Evolutionary conservation across 1,140 invertebrate species (phyloP), one percentile per base, ranked within the genome.

Genomic region (Drosophila persimilis): DNA sequence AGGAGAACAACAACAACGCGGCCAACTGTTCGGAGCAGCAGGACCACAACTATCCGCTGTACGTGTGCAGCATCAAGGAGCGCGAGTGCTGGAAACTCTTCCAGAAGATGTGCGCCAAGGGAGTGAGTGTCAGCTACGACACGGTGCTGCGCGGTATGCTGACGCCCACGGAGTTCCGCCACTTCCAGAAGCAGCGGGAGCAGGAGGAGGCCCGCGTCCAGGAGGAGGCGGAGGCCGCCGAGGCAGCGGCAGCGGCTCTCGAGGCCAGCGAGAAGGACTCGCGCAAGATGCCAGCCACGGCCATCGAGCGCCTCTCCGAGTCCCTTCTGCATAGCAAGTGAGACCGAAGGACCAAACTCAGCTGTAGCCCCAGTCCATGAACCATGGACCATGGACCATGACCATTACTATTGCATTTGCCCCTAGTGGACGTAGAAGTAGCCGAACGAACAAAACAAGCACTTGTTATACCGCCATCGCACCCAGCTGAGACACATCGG

Each of bases 91-190:
- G 95, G 95, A 93, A 94, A 54, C 91, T 95, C 50, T 95, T 93
- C 64, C 92, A 93, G 57, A 93, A 93, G 91, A 95, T 95, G 94
- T 93, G 92, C n/a, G 93, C 94, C 65, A 95, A 95, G 88, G 95
- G 94, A 1, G 92, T 95, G n/a, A 93, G 92, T 43, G 93, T 95
- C 3, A 94, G 94, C 3, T 95, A 94, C 61, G 94, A 95, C 54
- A 95, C 95, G 0, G 94, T 95, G 31, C 89, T 95, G 39, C 93
- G 95, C 91, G 95, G 95, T 43, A 94, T 95, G 94, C 88, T 95
- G 45, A 95, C 94, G 15, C 95, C 95, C 6, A 95, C 94, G 2
- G 95, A 95, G 84, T 95, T 95, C 77, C 92, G 95, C 78, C 91
- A 94, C 57, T 92, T 93, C 77, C 93, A 92, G 77, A 92, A 93